These are phyloP conservation scores for Gymnoscopelus microlampas DNA, from an alignment of 2,797 vertebrate species.

Conservation along the genomic window DNA sequence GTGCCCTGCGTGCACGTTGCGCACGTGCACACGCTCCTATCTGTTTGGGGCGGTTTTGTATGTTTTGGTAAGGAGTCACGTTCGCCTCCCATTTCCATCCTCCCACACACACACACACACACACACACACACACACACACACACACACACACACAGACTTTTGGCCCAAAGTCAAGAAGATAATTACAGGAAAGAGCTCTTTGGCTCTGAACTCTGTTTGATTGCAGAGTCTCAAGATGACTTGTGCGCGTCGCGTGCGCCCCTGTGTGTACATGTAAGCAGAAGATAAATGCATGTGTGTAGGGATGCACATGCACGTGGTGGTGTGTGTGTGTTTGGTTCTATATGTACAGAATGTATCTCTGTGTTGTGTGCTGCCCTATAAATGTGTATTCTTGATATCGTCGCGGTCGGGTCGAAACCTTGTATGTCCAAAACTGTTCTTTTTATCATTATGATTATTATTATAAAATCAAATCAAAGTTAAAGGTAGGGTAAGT, in stretches of 20 bases:
- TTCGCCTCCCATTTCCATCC: background rate
- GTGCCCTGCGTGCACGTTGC: background rate
- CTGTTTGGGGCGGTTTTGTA: constrained; percentile 15
- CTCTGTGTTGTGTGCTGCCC: too few relatives aligned
- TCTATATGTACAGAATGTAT: too few relatives aligned
- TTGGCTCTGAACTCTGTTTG: constrained; percentile 56
- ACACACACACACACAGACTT: constrained; percentile 8
- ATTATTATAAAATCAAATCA: too few relatives aligned
- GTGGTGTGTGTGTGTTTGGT: too few relatives aligned
- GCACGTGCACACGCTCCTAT: background rate
- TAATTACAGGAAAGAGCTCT: constrained; percentile 70
- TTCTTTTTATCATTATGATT: too few relatives aligned
- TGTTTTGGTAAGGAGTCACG: constrained; percentile 32
- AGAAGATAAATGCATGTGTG: too few relatives aligned
- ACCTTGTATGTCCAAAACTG: too few relatives aligned
- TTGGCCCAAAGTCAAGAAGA: constrained; percentile 49
- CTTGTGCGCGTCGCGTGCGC: background rate
- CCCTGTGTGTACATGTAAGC: too few relatives aligned
- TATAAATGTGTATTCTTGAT: too few relatives aligned
- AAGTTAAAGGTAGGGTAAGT: too few relatives aligned
- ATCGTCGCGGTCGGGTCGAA: too few relatives aligned
- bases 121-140: background rate
- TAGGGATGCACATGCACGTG: too few relatives aligned
- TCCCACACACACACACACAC: constrained; percentile 2
- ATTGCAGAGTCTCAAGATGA: constrained; percentile 45